A percentile compares a stretch with the other conserved stretches of the same genome.
phyloP scores from a whole-genome alignment of 2,888 invertebrate genomes.

The Taphrorychus bicolor region DNA sequence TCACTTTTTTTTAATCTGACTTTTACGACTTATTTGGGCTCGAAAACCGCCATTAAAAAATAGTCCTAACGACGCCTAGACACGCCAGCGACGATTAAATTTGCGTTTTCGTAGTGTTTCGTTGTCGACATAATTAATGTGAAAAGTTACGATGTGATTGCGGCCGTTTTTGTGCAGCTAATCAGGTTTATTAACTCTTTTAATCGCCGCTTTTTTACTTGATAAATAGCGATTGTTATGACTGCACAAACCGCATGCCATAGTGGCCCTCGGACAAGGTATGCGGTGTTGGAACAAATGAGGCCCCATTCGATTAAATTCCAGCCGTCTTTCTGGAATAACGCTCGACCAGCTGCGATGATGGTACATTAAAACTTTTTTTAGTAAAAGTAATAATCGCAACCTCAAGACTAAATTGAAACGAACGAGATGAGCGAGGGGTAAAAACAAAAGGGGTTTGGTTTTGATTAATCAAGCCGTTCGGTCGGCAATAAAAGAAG shows the following conservation, averaged over 20 bases:
- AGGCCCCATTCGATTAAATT: background rate
- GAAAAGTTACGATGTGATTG: conserved; percentile 39
- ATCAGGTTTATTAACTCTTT: conserved; percentile 36
- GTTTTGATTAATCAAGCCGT: conserved; percentile 39
- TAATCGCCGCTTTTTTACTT: background rate
- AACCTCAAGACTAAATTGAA: conserved; percentile 17
- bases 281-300: background rate
- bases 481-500: conserved; percentile 40
- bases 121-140: conserved; percentile 41
- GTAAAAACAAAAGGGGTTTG: conserved; percentile 27
- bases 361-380: background rate
- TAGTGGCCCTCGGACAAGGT: background rate
- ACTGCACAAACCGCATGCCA: background rate
- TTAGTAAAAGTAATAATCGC: conserved; percentile 24
- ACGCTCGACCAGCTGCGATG: background rate
- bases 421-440: no score
- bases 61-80: conserved; percentile 29
- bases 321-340: background rate
- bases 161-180: conserved; percentile 25
- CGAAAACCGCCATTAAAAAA: conserved; percentile 31
- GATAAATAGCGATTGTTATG: background rate
- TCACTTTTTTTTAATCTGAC: conserved; percentile 33
- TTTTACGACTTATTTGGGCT: conserved; percentile 37
- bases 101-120: conserved; percentile 38
- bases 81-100: conserved; percentile 39